A percentile compares a stretch with the other conserved stretches of the same genome.
phyloP scores from a whole-genome alignment of 2,888 invertebrate species.

The Bombylius major region DNA sequence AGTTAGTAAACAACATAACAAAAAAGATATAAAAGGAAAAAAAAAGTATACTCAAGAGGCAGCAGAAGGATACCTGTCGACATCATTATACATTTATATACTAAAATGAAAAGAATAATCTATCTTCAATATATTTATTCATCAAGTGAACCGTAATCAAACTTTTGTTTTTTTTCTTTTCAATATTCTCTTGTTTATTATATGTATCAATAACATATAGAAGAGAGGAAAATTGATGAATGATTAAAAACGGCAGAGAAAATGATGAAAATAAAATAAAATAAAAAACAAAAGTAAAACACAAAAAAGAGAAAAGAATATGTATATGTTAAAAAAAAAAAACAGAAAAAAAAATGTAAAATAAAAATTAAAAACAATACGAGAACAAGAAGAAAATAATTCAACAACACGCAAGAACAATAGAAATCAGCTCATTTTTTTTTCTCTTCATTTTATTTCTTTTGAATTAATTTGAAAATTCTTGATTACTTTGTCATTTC shows the following conservation, averaged over 20 bases:
- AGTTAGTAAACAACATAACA: no score
- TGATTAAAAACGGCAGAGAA: neutral
- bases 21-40: no score
- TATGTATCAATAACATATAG: neutral
- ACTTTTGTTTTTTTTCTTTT: neutral
- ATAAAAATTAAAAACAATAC: neutral
- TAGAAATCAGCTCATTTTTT: neutral
- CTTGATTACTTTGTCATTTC: neutral
- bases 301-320: neutral
- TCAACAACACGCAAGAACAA: neutral
- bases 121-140: no score
- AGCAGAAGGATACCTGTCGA: no score
- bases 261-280: neutral
- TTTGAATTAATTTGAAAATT: neutral
- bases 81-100: no score
- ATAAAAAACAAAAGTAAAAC: neutral
- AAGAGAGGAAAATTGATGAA: neutral
- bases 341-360: neutral
- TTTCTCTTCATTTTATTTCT: no score
- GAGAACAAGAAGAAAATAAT: neutral
- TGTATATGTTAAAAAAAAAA: neutral
- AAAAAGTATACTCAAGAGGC: no score
- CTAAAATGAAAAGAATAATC: no score
- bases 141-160: no score
- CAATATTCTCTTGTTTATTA: neutral